Evolutionary conservation across 2,888 invertebrate species (phyloP).

Genomic region (Opisthograptis luteolata): DNA sequence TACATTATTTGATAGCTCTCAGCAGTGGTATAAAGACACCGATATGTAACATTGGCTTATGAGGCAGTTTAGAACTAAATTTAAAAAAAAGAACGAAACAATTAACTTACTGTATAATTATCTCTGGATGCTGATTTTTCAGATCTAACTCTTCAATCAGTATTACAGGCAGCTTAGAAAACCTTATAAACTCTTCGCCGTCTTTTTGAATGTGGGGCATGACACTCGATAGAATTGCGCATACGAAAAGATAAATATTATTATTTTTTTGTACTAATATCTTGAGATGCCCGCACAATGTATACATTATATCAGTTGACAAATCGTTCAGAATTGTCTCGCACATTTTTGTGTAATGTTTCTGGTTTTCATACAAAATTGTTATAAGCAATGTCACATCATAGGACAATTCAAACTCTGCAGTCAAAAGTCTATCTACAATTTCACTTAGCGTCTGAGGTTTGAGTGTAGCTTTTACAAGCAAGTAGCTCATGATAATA

Average conservation of each 20-base stretch:
- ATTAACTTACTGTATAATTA: constrained; percentile 83
- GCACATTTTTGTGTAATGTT: constrained; percentile 75
- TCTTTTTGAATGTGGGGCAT: constrained; percentile 79
- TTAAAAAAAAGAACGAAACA: constrained; percentile 11
- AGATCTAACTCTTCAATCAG: constrained; percentile 86
- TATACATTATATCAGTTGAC: constrained; percentile 62
- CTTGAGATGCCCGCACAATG: constrained; percentile 73
- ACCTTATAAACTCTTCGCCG: constrained; percentile 71
- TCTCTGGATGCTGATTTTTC: constrained; percentile 79
- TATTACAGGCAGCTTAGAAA: constrained; percentile 81
- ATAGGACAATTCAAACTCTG: constrained; percentile 68
- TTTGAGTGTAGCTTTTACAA: constrained; percentile 86
- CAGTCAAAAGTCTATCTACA: constrained; percentile 67
- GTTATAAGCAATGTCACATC: constrained; percentile 87
- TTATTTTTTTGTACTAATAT: constrained; percentile 82
- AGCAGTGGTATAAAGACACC: no score
- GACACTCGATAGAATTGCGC: constrained; percentile 81
- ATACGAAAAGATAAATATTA: constrained; percentile 83
- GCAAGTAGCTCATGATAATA: constrained; percentile 89
- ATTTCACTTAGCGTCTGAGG: constrained; percentile 86
- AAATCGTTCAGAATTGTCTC: constrained; percentile 79
- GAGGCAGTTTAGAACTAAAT: no score
- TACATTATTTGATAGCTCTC: no score
- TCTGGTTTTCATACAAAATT: constrained; percentile 88
- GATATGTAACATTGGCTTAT: no score